These are phyloP conservation scores for Melanargia galathea DNA, from an alignment of 2,888 invertebrate species.

Conservation along the genomic window DNA sequence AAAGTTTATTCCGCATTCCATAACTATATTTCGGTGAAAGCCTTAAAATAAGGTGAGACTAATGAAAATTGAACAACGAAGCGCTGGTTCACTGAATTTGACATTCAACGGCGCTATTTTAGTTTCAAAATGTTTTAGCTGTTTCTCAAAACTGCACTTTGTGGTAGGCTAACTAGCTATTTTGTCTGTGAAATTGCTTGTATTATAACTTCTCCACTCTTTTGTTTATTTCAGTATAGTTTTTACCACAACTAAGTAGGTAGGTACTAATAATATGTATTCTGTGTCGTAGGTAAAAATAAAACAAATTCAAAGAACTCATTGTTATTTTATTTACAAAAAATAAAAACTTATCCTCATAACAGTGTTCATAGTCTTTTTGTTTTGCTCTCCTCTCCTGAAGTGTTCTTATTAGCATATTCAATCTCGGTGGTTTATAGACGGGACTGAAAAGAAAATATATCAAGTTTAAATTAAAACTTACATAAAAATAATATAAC, in stretches of 20 bases:
- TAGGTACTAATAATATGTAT: too few species aligned
- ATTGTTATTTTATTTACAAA: conserved; percentile 10
- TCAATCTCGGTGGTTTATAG: conserved; percentile 46
- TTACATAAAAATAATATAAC: neutral
- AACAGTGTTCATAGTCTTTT: conserved; percentile 1
- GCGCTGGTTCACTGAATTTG: conserved; percentile 15
- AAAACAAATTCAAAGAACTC: neutral
- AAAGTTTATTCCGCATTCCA: conserved; percentile 1
- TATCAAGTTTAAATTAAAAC: conserved; percentile 16
- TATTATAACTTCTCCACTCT: too few species aligned
- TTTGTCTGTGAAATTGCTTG: too few species aligned
- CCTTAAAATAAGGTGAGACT: neutral
- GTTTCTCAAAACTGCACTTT: too few species aligned
- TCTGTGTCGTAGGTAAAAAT: too few species aligned
- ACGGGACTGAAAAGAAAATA: conserved; percentile 61
- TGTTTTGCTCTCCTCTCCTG: neutral
- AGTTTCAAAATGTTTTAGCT: conserved; percentile 11
- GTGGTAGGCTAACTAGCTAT: too few species aligned
- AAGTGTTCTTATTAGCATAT: neutral
- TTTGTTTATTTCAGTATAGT: too few species aligned
- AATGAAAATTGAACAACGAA: conserved; percentile 13
- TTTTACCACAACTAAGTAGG: too few species aligned
- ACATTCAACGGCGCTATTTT: conserved; percentile 26
- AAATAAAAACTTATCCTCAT: neutral
- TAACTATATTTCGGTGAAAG: neutral